Evolutionary conservation across 2,888 invertebrate species (phyloP).

Genomic region (Diplolepis rosae): DNA sequence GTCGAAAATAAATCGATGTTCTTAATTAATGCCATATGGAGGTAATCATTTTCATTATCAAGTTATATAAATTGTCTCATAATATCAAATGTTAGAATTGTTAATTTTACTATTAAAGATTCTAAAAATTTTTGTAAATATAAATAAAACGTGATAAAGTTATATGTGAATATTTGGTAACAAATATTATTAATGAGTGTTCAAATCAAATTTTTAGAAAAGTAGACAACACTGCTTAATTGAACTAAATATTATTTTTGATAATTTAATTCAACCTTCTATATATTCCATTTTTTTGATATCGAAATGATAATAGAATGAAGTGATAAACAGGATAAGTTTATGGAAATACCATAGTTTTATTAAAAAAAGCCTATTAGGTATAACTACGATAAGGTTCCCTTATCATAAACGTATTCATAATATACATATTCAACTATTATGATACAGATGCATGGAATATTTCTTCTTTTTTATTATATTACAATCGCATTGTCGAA

Average conservation of each 20-base stretch:
- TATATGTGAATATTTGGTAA: neutral
- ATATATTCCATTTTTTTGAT: no score
- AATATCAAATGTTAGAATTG: neutral
- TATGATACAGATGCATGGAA: conserved; percentile 16
- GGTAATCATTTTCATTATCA: no score
- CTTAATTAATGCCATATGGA: no score
- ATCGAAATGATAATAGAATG: no score
- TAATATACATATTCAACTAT: conserved; percentile 36
- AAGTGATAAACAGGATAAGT: no score
- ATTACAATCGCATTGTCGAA: neutral
- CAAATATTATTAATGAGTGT: no score
- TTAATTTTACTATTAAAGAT: neutral
- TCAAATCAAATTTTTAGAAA: no score
- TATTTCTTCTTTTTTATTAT: conserved; percentile 3
- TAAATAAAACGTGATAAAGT: neutral
- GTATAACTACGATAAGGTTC: conserved; percentile 53
- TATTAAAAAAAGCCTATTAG: conserved; percentile 56
- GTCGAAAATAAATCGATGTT: no score
- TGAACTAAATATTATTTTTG: no score
- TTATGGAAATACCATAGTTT: conserved; percentile 52
- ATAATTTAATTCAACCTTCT: no score
- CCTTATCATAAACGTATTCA: conserved; percentile 44
- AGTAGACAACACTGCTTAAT: no score
- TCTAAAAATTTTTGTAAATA: neutral
- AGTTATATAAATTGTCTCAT: neutral